Evolutionary conservation across 2,113 vertebrate genomes (phyloP).

Genomic region (Chaenogobius annularis): DNA sequence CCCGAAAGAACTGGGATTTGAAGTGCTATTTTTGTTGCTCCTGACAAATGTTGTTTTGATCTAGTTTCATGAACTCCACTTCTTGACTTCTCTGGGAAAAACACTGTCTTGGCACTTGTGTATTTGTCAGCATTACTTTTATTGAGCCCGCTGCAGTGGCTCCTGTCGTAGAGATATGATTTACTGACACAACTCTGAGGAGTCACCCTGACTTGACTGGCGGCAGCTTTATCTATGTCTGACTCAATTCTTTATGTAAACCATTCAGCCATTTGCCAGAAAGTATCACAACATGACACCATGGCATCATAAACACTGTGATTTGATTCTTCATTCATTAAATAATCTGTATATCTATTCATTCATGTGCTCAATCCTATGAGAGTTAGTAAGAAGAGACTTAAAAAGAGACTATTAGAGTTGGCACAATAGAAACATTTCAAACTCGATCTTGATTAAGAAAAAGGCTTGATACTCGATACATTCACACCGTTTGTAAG

Average conservation of each 20-base stretch:
- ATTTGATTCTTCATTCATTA: not conserved
- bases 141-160: conserved; percentile 25
- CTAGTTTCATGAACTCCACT: not conserved
- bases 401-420: no score
- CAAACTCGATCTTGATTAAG: not conserved
- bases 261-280: not conserved
- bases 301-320: not conserved
- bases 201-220: conserved; percentile 44
- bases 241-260: conserved; percentile 32
- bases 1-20: conserved; percentile 4
- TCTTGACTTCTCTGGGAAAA: conserved; percentile 1
- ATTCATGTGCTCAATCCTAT: not conserved
- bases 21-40: not conserved
- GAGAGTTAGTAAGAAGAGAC: not conserved
- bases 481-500: no score
- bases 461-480: no score
- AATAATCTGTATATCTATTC: not conserved
- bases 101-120: not conserved
- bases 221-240: conserved; percentile 39
- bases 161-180: conserved; percentile 37
- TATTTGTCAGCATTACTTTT: conserved; percentile 1
- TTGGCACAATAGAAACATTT: not conserved
- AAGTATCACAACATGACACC: not conserved
- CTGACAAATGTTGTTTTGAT: conserved; percentile 7
- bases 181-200: conserved; percentile 31